These are phyloP conservation scores for Eulemur rufifrons DNA, from an alignment of 2,113 vertebrate genomes.

Conservation along the genomic window DNA sequence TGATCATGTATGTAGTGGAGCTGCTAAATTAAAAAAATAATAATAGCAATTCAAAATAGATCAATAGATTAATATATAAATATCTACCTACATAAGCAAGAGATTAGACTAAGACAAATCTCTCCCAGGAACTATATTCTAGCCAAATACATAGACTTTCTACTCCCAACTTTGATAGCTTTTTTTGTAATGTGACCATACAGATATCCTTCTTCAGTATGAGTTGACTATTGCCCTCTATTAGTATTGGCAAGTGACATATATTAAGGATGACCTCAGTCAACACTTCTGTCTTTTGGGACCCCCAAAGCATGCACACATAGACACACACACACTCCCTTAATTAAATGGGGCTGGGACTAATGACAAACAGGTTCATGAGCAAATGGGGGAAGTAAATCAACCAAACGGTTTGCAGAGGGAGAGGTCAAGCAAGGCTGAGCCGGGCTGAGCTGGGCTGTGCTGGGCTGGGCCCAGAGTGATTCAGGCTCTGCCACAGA, in stretches of 20 bases:
- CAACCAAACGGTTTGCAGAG: conserved; percentile 43
- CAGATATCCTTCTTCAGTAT: not conserved
- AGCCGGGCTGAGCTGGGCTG: not conserved
- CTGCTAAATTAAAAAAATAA: not conserved
- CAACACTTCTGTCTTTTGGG: not conserved
- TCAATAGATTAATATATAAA: not conserved
- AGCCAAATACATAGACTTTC: not conserved
- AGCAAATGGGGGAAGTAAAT: conserved; percentile 70
- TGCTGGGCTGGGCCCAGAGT: conserved; percentile 16
- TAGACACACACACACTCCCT: not conserved
- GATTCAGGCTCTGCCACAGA: conserved; percentile 46
- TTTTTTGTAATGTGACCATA: not conserved
- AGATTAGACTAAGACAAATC: not conserved
- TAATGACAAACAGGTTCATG: conserved; percentile 69
- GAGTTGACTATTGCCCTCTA: not conserved
- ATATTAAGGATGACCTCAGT: not conserved
- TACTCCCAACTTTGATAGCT: not conserved
- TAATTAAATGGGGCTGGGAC: conserved; percentile 66
- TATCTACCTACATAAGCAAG: not conserved
- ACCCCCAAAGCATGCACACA: not conserved
- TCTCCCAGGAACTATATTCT: conserved; percentile 26
- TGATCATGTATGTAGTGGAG: not conserved
- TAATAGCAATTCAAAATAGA: not conserved
- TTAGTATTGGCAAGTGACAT: not conserved
- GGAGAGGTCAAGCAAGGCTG: conserved; percentile 29